phyloP scores from a whole-genome alignment of 2,797 vertebrate species.

The Alexandromys oeconomus region DNA sequence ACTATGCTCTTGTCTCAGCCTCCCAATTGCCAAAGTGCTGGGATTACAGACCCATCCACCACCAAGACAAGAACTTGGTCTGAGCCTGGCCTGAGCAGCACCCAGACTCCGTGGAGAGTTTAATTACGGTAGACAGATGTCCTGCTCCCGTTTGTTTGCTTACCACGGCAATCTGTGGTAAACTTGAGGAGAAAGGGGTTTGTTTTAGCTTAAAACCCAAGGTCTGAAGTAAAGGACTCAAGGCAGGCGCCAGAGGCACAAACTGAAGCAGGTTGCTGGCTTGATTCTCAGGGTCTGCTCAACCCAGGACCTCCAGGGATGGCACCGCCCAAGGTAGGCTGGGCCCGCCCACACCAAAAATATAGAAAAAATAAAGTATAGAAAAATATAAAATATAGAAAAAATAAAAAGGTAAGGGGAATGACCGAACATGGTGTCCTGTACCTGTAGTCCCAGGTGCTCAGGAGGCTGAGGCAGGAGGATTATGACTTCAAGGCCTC shows the following conservation, averaged over 20 bases:
- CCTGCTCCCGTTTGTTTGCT: neutral
- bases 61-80: neutral
- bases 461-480: neutral
- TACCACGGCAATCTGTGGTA: neutral
- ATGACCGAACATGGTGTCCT: too few relatives aligned
- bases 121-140: too few relatives aligned
- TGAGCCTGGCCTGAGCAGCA: neutral
- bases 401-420: neutral
- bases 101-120: neutral
- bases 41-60: neutral
- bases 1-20: neutral
- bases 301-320: neutral
- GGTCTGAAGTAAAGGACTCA: neutral
- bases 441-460: neutral
- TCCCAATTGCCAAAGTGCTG: neutral
- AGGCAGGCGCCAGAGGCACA: neutral
- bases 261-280: neutral
- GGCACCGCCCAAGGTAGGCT: neutral
- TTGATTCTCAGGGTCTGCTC: neutral
- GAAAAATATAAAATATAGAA: too few relatives aligned
- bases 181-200: neutral
- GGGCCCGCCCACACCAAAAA: neutral
- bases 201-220: neutral
- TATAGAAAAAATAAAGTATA: too few relatives aligned
- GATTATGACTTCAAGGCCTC: neutral